Evolutionary conservation across 2,888 invertebrate species (phyloP).

Genomic region (Himalopsyche kuldschensis): DNA sequence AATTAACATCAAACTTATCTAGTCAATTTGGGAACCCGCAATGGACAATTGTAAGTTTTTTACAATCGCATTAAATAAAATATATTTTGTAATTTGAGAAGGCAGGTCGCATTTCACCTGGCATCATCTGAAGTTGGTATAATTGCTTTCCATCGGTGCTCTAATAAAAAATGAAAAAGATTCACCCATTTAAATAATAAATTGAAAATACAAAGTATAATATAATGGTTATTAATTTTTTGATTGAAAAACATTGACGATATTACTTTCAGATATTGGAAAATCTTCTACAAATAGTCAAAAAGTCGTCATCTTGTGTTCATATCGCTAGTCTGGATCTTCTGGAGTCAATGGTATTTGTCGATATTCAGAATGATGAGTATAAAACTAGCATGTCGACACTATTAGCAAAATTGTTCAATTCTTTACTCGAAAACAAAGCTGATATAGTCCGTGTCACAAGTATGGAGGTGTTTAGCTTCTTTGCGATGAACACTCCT

Average conservation of each 20-base stretch:
- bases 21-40: slow-evolving; percentile 12
- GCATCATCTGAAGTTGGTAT: too few species aligned
- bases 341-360: background rate
- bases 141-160: too few species aligned
- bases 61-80: background rate
- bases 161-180: too few species aligned
- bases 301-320: slow-evolving; percentile 2
- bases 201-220: too few species aligned
- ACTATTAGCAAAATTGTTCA: slow-evolving; percentile 7
- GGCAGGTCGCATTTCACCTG: too few species aligned
- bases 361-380: background rate
- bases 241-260: background rate
- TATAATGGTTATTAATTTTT: too few species aligned
- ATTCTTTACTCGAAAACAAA: slow-evolving; percentile 6
- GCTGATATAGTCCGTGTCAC: background rate
- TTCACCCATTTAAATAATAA: too few species aligned
- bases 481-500: slow-evolving; percentile 6
- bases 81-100: too few species aligned
- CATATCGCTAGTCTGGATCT: slow-evolving; percentile 8
- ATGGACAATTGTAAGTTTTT: slow-evolving; percentile 4
- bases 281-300: background rate
- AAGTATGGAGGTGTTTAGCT: slow-evolving; percentile 14
- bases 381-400: background rate
- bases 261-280: slow-evolving; percentile 13
- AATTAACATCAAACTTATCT: slow-evolving; percentile 8